These are phyloP conservation scores for Aplysia californica DNA, from an alignment of 1,140 invertebrate species.

Conservation along the genomic window DNA sequence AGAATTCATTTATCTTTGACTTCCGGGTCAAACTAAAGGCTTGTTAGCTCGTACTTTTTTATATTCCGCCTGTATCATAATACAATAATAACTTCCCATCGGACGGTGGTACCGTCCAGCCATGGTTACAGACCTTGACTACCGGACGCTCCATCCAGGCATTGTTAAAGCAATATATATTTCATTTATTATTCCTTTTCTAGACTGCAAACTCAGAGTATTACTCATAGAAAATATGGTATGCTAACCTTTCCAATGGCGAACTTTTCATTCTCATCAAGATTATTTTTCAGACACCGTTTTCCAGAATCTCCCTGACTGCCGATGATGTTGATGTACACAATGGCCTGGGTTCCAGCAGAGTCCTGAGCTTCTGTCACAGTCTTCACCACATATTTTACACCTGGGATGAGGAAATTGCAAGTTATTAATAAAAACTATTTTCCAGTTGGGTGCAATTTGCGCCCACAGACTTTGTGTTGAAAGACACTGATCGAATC, in stretches of 20 bases:
- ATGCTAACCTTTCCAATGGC: constrained; percentile 45
- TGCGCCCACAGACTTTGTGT: too few relatives aligned
- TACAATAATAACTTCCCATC: neutral
- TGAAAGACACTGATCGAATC: too few relatives aligned
- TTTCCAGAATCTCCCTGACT: constrained; percentile 53
- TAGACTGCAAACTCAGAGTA: neutral
- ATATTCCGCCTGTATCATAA: neutral
- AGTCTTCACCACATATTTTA: constrained; percentile 50
- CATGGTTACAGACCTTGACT: too few relatives aligned
- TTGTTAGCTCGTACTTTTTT: too few relatives aligned
- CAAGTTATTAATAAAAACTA: neutral
- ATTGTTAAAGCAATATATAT: neutral
- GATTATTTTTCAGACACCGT: constrained; percentile 44
- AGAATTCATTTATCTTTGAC: too few relatives aligned
- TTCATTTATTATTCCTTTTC: too few relatives aligned
- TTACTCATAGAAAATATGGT: neutral
- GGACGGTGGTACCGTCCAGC: neutral
- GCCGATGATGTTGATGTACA: constrained; percentile 53
- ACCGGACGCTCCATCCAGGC: too few relatives aligned
- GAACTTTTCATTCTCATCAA: constrained; percentile 49
- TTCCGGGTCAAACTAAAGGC: too few relatives aligned
- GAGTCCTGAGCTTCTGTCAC: constrained; percentile 44
- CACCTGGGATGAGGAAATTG: constrained; percentile 34
- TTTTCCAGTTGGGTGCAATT: too few relatives aligned
- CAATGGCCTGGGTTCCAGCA: constrained; percentile 54